These are phyloP conservation scores for Poeciliopsis turrubarensis DNA, from an alignment of 2,113 vertebrate species.

Conservation along the genomic window DNA sequence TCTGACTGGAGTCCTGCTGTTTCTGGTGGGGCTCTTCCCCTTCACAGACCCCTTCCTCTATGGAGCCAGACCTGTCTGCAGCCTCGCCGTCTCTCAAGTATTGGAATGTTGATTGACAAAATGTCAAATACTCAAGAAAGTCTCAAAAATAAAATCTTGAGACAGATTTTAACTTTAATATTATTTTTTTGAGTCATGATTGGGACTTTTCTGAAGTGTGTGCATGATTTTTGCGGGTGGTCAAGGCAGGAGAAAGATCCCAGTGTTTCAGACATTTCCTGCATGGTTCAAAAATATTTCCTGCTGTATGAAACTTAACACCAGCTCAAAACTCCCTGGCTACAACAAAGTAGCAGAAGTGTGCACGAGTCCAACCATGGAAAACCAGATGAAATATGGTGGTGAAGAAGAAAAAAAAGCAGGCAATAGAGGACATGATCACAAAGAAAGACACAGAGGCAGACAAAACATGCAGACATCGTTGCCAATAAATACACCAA, in stretches of 20 bases:
- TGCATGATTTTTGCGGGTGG: conserved; percentile 8
- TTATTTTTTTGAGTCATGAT: background rate
- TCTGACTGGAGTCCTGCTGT: conserved; percentile 43
- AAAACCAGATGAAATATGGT: conserved; percentile 54
- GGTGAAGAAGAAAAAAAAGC: conserved; percentile 9
- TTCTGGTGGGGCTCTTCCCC: conserved; percentile 69
- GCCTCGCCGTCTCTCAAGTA: conserved; percentile 40
- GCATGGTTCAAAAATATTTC: conserved; percentile 65
- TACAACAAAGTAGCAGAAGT: conserved; percentile 2
- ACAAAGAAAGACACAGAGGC: conserved; percentile 16
- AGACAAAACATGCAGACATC: conserved; percentile 7
- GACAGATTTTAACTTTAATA: conserved; percentile 16
- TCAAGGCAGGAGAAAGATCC: conserved; percentile 19
- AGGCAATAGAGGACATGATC: background rate
- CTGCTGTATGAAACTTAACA: conserved; percentile 66
- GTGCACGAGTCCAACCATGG: background rate
- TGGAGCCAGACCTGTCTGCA: conserved; percentile 77
- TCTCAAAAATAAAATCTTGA: background rate
- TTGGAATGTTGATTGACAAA: conserved; percentile 58
- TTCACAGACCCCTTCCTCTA: conserved; percentile 82
- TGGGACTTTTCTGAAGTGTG: background rate
- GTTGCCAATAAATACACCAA: conserved; percentile 24
- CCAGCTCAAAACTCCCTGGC: conserved; percentile 47
- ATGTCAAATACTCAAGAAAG: conserved; percentile 21
- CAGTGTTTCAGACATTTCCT: conserved; percentile 66